Evolutionary conservation across 1,140 invertebrate species (phyloP).

Genomic region (Spodoptera frugiperda): DNA sequence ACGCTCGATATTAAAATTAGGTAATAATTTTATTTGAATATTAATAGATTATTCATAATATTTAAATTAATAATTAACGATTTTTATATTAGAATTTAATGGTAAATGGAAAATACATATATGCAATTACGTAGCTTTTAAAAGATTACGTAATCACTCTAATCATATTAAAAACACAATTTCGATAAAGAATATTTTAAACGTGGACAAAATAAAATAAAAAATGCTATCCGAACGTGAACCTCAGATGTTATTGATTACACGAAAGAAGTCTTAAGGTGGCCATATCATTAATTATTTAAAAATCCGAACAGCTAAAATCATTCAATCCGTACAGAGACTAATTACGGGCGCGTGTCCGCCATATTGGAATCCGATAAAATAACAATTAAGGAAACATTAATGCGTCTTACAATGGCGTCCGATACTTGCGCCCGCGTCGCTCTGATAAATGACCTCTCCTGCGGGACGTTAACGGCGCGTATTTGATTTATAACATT

Average conservation of each 20-base stretch:
- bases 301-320: slow-evolving; percentile 46
- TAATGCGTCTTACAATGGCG: slow-evolving; percentile 74
- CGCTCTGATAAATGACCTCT: slow-evolving; percentile 79
- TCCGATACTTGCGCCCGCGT: slow-evolving; percentile 66
- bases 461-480: slow-evolving; percentile 72
- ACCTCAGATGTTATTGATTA: slow-evolving; percentile 42
- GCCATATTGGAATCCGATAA: slow-evolving; percentile 79
- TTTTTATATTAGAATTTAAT: no score
- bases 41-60: not conserved
- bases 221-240: not conserved
- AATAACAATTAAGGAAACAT: slow-evolving; percentile 82
- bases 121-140: no score
- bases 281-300: slow-evolving; percentile 45
- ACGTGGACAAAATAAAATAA: no score
- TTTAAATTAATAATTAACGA: not conserved
- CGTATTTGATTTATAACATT: slow-evolving; percentile 84
- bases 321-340: slow-evolving; percentile 57
- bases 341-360: slow-evolving; percentile 72
- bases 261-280: slow-evolving; percentile 30
- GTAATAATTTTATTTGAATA: slow-evolving; percentile 17
- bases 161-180: not conserved
- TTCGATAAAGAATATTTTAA: not conserved
- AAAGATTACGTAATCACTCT: no score
- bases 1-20: not conserved
- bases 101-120: no score